A percentile compares a stretch with the other conserved stretches of the same genome.
phyloP scores from a whole-genome alignment of 2,113 vertebrate genomes.

The Mixornis gularis region DNA sequence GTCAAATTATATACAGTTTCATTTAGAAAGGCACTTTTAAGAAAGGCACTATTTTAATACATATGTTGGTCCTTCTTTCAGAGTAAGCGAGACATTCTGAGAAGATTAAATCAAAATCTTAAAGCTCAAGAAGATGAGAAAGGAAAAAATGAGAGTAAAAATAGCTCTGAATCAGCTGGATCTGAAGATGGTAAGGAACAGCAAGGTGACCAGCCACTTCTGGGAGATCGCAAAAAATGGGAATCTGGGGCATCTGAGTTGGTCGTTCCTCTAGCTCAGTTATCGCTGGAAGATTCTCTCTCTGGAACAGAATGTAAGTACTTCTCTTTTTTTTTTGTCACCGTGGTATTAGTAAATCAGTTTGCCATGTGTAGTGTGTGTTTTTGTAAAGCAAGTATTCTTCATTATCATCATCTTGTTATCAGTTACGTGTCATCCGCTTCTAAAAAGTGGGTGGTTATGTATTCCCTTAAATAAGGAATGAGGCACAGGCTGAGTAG shows the following conservation, averaged over 20 bases:
- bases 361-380: background rate
- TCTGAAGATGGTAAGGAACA: slow-evolving; percentile 58
- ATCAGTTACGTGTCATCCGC: background rate
- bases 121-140: slow-evolving; percentile 77
- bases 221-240: slow-evolving; percentile 89
- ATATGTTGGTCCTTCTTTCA: slow-evolving; percentile 57
- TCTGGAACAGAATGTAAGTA: slow-evolving; percentile 73
- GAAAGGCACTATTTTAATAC: background rate
- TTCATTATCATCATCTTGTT: background rate
- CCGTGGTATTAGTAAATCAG: background rate
- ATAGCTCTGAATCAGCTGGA: background rate
- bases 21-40: background rate
- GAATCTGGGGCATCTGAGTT: slow-evolving; percentile 74
- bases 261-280: slow-evolving; percentile 76
- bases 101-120: slow-evolving; percentile 88
- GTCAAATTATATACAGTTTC: slow-evolving; percentile 10
- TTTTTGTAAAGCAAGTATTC: background rate
- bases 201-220: slow-evolving; percentile 42
- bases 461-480: background rate
- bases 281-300: slow-evolving; percentile 80
- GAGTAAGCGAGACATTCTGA: slow-evolving; percentile 90
- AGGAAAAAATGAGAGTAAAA: slow-evolving; percentile 10
- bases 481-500: background rate
- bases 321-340: background rate
- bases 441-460: background rate